Evolutionary conservation across 35 echinoderm and acorn worm genomes (phyloP).

Genomic region (Ophiothrix spiculata): DNA sequence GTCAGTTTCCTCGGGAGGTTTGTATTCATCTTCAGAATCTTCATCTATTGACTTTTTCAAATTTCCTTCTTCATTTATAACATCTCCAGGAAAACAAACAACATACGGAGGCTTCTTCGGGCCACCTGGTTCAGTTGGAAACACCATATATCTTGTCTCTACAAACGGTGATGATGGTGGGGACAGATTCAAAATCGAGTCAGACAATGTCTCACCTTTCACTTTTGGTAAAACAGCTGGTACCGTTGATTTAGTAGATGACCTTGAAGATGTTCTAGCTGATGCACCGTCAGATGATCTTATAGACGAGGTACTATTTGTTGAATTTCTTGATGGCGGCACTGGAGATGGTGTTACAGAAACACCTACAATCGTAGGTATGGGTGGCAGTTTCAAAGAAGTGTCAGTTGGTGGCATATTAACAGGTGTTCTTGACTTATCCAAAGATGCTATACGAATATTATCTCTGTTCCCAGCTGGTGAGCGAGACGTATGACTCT

Average conservation of each 20-base stretch:
- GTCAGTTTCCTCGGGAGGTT: not conserved
- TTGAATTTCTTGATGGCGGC: not conserved
- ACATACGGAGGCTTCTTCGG: slow-evolving; percentile 31
- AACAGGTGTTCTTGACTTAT: not conserved
- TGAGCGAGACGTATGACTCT: not conserved
- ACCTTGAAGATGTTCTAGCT: not conserved
- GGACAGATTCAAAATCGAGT: not conserved
- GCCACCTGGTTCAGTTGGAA: slow-evolving; percentile 21
- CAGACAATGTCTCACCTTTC: not conserved
- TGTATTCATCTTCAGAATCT: slow-evolving; percentile 8
- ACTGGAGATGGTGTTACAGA: not conserved
- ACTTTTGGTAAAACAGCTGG: not conserved
- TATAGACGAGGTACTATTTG: not conserved
- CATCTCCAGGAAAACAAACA: slow-evolving; percentile 41
- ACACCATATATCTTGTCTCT: slow-evolving; percentile 58
- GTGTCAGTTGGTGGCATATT: not conserved
- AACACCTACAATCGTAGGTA: not conserved
- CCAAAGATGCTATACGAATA: not conserved
- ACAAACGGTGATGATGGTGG: slow-evolving; percentile 50
- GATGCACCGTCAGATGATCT: not conserved
- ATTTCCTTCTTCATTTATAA: not conserved
- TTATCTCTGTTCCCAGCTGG: not conserved
- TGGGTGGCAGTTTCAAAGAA: not conserved
- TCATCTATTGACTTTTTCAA: not conserved
- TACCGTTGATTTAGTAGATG: not conserved